Conservation (phyloP, 2,113 vertebrate species). For the Macquaria australasica region DNA sequence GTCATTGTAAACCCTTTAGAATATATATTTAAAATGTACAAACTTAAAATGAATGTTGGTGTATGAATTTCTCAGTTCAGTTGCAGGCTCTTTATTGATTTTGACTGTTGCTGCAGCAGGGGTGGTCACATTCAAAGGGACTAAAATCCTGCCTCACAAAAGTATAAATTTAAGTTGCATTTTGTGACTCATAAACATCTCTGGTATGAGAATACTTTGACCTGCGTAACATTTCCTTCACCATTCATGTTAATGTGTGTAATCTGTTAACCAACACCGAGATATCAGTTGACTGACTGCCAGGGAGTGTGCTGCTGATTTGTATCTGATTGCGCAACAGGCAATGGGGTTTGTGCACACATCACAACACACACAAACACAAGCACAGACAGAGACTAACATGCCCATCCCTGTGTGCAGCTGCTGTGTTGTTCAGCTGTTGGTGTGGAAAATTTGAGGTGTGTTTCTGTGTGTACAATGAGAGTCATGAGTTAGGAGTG, state of each 20-base stretch:
- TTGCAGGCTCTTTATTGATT: not conserved
- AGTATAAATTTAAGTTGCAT: not conserved
- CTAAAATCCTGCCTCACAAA: not conserved
- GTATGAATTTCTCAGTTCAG: not conserved
- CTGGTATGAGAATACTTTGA: constrained; percentile 15
- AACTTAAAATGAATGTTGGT: not conserved
- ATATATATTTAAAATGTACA: not conserved
- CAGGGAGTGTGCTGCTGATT: constrained; percentile 49
- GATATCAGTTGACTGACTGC: constrained; percentile 50
- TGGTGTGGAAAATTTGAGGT: constrained; percentile 69
- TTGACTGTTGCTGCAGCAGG: not conserved
- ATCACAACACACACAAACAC: constrained; percentile 21
- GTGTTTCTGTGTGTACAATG: constrained; percentile 67
- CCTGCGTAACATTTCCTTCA: constrained; percentile 31
- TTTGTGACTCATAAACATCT: constrained; percentile 10
- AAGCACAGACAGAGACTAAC: constrained; percentile 41
- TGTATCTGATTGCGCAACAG: constrained; percentile 62
- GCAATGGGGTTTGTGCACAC: constrained; percentile 15
- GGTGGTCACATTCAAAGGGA: not conserved
- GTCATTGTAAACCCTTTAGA: not conserved
- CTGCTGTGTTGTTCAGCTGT: constrained; percentile 77
- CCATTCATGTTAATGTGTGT: constrained; percentile 28
- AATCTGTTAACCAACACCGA: constrained; percentile 22
- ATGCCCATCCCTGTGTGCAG: constrained; percentile 74
- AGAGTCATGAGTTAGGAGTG: constrained; percentile 65